These are phyloP conservation scores for Eustalomyia histrio DNA, from an alignment of 2,888 invertebrate species.

Conservation along the genomic window DNA sequence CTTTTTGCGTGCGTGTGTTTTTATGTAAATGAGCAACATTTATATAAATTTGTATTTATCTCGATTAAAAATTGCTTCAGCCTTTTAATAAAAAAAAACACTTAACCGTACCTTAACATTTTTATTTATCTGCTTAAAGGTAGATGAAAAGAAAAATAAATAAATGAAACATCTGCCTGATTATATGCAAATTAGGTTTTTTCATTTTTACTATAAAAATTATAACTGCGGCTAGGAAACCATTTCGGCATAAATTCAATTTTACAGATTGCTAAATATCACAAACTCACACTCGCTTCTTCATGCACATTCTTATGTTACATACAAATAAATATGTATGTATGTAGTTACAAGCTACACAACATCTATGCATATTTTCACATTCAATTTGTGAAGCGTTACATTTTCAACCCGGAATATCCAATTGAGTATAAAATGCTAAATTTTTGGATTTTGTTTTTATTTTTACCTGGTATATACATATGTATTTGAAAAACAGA, in stretches of 20 bases:
- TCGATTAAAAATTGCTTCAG: too few species aligned
- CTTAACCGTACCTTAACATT: too few species aligned
- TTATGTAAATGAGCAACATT: too few species aligned
- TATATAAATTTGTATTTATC: too few species aligned
- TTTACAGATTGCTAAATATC: conserved; percentile 24
- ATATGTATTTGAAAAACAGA: too few species aligned
- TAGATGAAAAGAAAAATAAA: background rate
- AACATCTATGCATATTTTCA: background rate
- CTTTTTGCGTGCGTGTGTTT: too few species aligned
- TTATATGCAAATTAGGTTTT: conserved; percentile 51
- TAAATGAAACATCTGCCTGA: conserved; percentile 40
- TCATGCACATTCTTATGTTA: too few species aligned
- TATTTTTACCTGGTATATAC: too few species aligned
- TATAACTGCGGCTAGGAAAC: conserved; percentile 24
- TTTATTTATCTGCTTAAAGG: conserved; percentile 33
- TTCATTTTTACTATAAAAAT: conserved; percentile 35
- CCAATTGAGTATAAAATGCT: conserved; percentile 39
- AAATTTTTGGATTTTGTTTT: background rate
- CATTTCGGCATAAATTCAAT: conserved; percentile 31
- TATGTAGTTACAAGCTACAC: background rate
- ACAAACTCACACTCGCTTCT: background rate
- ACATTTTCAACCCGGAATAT: conserved; percentile 25
- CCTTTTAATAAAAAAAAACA: too few species aligned
- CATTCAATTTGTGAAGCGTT: conserved; percentile 18
- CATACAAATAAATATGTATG: background rate